A percentile compares a stretch with the other conserved stretches of the same genome.
These are phyloP conservation scores for Chaenodraco wilsoni DNA, from an alignment of 2,797 vertebrate genomes.

Conservation along the genomic window DNA sequence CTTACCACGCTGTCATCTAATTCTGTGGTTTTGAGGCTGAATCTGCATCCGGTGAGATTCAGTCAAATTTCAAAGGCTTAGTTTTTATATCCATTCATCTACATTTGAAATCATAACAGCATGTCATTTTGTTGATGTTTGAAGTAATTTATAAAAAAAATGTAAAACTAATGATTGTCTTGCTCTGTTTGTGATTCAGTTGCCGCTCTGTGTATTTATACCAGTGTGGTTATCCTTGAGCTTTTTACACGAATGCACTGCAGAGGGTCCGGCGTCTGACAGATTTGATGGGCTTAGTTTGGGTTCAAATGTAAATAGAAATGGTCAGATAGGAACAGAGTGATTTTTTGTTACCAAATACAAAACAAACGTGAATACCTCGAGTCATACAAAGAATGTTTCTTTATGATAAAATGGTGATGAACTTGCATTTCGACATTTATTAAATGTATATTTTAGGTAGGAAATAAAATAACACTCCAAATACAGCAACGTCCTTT, in stretches of 20 bases:
- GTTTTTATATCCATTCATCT: constrained; percentile 45
- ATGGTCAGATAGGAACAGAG: no score
- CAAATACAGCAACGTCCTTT: no score
- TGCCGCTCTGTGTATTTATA: not conserved
- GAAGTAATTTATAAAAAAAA: constrained; percentile 79
- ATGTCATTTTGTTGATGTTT: constrained; percentile 64
- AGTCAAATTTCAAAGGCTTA: constrained; percentile 27
- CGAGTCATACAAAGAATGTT: no score
- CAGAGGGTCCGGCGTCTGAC: not conserved
- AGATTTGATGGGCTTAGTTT: not conserved
- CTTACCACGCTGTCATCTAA: not conserved
- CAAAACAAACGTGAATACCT: no score
- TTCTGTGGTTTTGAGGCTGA: constrained; percentile 22
- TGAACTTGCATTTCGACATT: no score
- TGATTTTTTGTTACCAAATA: no score
- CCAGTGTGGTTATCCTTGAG: not conserved
- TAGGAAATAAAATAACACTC: no score
- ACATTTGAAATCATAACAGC: constrained; percentile 52
- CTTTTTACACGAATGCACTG: not conserved
- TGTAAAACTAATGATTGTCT: constrained; percentile 27
- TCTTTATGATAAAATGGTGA: no score
- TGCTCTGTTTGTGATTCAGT: not conserved
- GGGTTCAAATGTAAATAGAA: not conserved
- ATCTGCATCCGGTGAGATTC: constrained; percentile 23
- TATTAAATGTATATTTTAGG: no score